Evolutionary conservation across 2,888 invertebrate genomes (phyloP).

Genomic region (Ectemnius cavifrons): DNA sequence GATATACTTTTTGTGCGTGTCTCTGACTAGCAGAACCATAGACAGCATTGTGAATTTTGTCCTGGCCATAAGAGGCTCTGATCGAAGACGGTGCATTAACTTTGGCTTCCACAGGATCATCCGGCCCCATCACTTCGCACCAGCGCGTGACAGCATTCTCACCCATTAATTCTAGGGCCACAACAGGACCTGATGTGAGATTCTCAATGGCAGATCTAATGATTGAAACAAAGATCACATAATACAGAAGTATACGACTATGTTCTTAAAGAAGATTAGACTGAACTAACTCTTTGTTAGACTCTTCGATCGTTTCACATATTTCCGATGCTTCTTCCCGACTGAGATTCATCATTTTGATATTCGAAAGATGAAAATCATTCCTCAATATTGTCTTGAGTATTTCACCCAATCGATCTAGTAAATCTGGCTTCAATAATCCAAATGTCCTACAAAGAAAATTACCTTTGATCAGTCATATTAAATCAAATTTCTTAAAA

Average conservation of each 20-base stretch:
- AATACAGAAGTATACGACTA: conserved; percentile 3
- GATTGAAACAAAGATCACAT: conserved; percentile 22
- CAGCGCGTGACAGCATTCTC: conserved; percentile 83
- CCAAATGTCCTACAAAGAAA: conserved; percentile 83
- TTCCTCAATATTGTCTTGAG: conserved; percentile 81
- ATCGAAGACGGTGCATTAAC: conserved; percentile 80
- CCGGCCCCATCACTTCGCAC: conserved; percentile 82
- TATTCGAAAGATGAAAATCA: conserved; percentile 81
- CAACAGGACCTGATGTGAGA: conserved; percentile 84
- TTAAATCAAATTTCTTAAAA: neutral
- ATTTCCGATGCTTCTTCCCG: conserved; percentile 84
- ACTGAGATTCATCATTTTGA: conserved; percentile 86
- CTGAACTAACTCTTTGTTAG: conserved; percentile 81
- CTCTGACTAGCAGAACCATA: conserved; percentile 83
- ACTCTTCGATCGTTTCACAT: conserved; percentile 81
- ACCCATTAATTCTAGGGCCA: conserved; percentile 87
- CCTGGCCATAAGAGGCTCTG: conserved; percentile 84
- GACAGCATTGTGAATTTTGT: conserved; percentile 84
- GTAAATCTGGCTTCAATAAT: conserved; percentile 87
- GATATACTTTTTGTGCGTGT: conserved; percentile 79
- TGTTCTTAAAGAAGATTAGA: neutral
- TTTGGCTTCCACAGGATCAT: conserved; percentile 82
- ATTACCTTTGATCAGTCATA: conserved; percentile 31
- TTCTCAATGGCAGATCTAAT: conserved; percentile 82
- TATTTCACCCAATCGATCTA: conserved; percentile 86